Conservation (phyloP, 1,140 invertebrate species). For the Spodoptera litura region DNA sequence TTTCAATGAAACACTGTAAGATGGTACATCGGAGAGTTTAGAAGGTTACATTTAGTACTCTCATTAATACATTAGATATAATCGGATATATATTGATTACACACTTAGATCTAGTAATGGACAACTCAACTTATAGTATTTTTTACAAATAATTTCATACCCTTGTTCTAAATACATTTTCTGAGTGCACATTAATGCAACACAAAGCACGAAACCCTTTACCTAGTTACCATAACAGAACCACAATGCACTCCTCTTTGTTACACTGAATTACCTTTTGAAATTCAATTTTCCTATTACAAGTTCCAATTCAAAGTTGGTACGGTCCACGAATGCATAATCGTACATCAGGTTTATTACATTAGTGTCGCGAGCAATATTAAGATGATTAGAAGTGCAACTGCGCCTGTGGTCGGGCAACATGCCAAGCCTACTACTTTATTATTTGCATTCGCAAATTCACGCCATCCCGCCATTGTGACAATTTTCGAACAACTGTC, state of each 20-base stretch:
- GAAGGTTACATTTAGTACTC: too few relatives aligned
- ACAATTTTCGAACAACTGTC: constrained; percentile 51
- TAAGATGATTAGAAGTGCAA: constrained; percentile 53
- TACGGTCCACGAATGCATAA: constrained; percentile 26
- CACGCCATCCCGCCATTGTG: constrained; percentile 30
- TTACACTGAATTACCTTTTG: not conserved
- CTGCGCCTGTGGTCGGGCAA: constrained; percentile 32
- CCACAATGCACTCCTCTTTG: not conserved
- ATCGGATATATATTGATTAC: too few relatives aligned
- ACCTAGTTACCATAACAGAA: not conserved
- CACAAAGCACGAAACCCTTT: too few relatives aligned
- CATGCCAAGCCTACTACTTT: constrained; percentile 50
- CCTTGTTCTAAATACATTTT: too few relatives aligned
- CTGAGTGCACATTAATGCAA: too few relatives aligned
- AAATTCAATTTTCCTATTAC: constrained; percentile 24
- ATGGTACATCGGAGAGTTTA: too few relatives aligned
- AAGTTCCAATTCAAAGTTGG: constrained; percentile 27
- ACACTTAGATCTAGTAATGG: too few relatives aligned
- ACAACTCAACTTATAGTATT: too few relatives aligned
- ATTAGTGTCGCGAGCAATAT: constrained; percentile 38
- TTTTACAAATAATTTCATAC: too few relatives aligned
- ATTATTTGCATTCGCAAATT: constrained; percentile 57
- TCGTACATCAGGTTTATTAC: constrained; percentile 39
- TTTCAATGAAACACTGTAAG: too few relatives aligned
- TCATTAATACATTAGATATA: too few relatives aligned